These are phyloP conservation scores for Drosophila tripunctata DNA, from an alignment of 2,888 invertebrate genomes.

Conservation along the genomic window DNA sequence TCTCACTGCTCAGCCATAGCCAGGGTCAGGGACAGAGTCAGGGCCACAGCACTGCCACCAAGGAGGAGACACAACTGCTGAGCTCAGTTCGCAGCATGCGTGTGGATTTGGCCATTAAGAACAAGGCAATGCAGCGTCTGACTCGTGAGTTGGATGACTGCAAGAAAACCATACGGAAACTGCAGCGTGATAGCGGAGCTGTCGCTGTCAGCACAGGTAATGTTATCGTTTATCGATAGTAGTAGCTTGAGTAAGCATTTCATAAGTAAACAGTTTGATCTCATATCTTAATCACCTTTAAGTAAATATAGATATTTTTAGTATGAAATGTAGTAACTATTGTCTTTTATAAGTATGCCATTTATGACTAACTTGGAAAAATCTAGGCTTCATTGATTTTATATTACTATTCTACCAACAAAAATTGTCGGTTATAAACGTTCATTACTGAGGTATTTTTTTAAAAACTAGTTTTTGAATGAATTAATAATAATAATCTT, in stretches of 20 bases:
- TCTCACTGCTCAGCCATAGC: slow-evolving; percentile 74
- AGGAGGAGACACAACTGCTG: slow-evolving; percentile 90
- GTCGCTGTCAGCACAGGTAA: slow-evolving; percentile 40
- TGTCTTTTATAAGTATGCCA: neutral
- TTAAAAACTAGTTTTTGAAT: too few relatives aligned
- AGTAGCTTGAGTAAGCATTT: neutral
- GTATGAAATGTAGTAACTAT: neutral
- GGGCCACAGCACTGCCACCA: slow-evolving; percentile 83
- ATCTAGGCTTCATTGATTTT: too few relatives aligned
- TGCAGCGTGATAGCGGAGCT: slow-evolving; percentile 87
- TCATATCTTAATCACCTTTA: neutral
- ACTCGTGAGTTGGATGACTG: slow-evolving; percentile 91
- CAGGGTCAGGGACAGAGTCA: slow-evolving; percentile 62
- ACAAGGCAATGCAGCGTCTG: slow-evolving; percentile 89
- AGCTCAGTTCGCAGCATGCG: slow-evolving; percentile 92
- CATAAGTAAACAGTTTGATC: neutral
- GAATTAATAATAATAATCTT: too few relatives aligned
- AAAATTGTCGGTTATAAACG: too few relatives aligned
- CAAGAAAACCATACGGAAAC: slow-evolving; percentile 89
- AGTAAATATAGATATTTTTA: neutral
- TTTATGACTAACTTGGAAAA: too few relatives aligned
- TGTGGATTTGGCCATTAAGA: slow-evolving; percentile 89
- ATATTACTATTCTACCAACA: too few relatives aligned
- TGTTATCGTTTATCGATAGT: neutral
- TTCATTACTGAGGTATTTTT: too few relatives aligned